Conservation (phyloP, 2,113 vertebrate species). For the Strix aluco region DNA sequence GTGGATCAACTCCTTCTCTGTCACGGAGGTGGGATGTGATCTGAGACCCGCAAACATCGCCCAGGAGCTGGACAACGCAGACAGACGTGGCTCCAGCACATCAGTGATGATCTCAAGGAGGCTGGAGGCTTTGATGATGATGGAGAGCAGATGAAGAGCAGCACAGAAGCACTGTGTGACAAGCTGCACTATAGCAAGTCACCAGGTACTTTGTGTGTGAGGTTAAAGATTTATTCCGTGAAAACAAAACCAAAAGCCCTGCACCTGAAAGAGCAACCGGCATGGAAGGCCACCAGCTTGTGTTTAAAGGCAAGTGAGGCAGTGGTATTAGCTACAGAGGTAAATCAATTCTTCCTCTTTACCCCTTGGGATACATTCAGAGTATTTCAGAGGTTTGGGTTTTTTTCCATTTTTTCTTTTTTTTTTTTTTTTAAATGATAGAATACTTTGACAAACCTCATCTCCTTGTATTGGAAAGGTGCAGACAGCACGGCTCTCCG, state of each 20-base stretch:
- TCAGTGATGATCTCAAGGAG: not conserved
- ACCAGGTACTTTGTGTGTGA: not conserved
- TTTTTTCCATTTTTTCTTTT: not conserved
- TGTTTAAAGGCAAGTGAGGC: not conserved
- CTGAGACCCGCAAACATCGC: not conserved
- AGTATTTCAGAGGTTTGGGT: not conserved
- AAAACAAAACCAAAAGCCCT: not conserved
- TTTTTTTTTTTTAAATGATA: not conserved
- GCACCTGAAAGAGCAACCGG: not conserved
- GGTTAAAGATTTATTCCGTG: not conserved
- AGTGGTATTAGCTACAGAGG: not conserved
- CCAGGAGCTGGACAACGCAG: not conserved
- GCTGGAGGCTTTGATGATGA: not conserved
- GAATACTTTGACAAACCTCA: not conserved
- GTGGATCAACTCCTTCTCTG: not conserved
- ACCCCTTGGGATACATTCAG: not conserved
- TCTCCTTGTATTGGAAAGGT: not conserved
- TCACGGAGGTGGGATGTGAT: not conserved
- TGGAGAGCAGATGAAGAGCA: not conserved
- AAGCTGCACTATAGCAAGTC: not conserved
- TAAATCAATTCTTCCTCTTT: not conserved
- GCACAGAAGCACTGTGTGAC: not conserved
- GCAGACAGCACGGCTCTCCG: not conserved
- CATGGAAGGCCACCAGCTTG: not conserved
- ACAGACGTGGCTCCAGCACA: not conserved